These are phyloP conservation scores for Physella acuta DNA, from an alignment of 1,140 invertebrate genomes.

Conservation along the genomic window DNA sequence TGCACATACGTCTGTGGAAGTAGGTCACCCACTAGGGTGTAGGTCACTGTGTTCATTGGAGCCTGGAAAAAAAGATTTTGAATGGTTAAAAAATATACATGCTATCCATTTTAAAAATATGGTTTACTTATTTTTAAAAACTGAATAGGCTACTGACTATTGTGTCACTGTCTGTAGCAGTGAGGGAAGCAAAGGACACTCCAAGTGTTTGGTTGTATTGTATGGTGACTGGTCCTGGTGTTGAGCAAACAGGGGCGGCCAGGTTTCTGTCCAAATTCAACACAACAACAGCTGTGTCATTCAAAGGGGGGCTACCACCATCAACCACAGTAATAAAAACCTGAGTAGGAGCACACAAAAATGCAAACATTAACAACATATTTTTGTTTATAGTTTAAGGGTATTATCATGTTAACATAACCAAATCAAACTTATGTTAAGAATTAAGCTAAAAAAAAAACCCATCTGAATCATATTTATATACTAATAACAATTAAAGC, in stretches of 20 bases:
- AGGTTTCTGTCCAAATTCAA: slow-evolving; percentile 31
- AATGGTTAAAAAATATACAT: not conserved
- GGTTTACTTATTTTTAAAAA: not conserved
- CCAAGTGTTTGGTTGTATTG: slow-evolving; percentile 10
- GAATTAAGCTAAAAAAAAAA: too few relatives aligned
- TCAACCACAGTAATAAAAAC: slow-evolving; percentile 39
- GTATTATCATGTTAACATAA: too few relatives aligned
- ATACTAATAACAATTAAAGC: too few relatives aligned
- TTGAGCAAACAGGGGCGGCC: slow-evolving; percentile 28
- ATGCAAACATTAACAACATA: too few relatives aligned
- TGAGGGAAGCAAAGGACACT: slow-evolving; percentile 21
- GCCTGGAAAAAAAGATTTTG: slow-evolving; percentile 1
- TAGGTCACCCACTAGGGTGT: slow-evolving; percentile 12
- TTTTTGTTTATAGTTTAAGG: too few relatives aligned
- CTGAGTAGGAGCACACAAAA: slow-evolving; percentile 19
- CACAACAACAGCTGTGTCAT: slow-evolving; percentile 28
- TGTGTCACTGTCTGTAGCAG: slow-evolving; percentile 31
- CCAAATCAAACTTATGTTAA: too few relatives aligned
- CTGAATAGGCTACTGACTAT: not conserved
- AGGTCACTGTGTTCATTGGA: slow-evolving; percentile 6
- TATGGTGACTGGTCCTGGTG: slow-evolving; percentile 3
- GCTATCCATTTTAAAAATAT: not conserved
- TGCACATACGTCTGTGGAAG: too few relatives aligned
- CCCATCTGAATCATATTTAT: too few relatives aligned
- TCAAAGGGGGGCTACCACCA: slow-evolving; percentile 35